Base-by-base conservation (phyloP, 2,797 vertebrate species). In the Sebastiscus tertius region DNA sequence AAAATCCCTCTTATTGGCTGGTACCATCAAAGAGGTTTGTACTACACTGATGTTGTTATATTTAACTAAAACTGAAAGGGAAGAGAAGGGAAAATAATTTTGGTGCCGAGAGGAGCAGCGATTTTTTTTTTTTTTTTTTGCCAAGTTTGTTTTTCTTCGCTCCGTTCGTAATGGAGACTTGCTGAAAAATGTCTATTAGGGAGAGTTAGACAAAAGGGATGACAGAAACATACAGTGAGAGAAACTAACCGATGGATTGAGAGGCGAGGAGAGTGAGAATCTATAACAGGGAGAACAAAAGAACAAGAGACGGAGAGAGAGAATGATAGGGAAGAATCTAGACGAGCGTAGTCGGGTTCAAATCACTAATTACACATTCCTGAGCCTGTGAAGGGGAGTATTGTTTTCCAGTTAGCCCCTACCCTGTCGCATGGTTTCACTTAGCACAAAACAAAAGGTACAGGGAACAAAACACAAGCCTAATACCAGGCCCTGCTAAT, bases 321-420 rank as follows among this genome's bases (percentile, higher is more conserved):
- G 92, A 93, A 90, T 85, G 91, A 90, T 87, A 88, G 82, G 87
- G 90, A 88, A 93, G 88, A 90, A 94, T 90, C 87, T 90, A 87
- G 86, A 89, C 80, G 77, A 92, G 89, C 24, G 82, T 88, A 85
- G 90, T 86, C 64, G 89, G 92, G 93, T 93, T 94, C 92, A 93
- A 95, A 94, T 94, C 94, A 93, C 93, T 94, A 94, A 94, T 94
- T 94, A 93, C 93, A 94, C 94, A 95, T 95, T 95, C 93, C 94
- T 94, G 90, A 84, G 92, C 89, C 92, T 90, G 93, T 94, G 93
- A 95, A 95, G 93, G 93, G 85, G 92, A 93, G 93, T 92, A 94
- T 94, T 95, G 93, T 95, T 94, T 94, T 92, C 84, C 87, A 92
- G 92, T 94, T 94, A 94, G 93, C 93, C 92, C 90, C 88, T 84